Evolutionary conservation across 2,113 vertebrate species (phyloP), one percentile per base, ranked within the genome.

Genomic region (Triplophysa dalaica): DNA sequence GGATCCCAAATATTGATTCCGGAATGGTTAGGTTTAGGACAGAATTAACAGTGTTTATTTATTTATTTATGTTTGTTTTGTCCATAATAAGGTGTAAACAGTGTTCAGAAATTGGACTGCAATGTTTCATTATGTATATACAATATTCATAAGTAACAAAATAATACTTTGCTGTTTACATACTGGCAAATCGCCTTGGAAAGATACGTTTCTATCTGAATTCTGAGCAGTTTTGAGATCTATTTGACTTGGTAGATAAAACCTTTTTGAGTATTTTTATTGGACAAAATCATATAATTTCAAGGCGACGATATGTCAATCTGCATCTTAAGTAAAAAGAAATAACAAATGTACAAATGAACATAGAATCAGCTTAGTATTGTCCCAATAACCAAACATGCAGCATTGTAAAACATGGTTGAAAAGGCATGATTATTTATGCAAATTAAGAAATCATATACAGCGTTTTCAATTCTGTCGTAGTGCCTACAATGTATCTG

Each of bases 131-230:
- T 11, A 73, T 60, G 33, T 24, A 43, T 60, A 17, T 58, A 43
- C 60, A 43, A 72, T 8, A 5, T 4, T 54, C 29, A 54, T 9
- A 21, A 8, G n/a, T 21, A 29, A 33, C 17, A 33, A 13, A 11
- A 16, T 7, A 56, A 70, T 33, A 45, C 61, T 67, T 80, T 77
- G 82, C 82, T 84, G 61, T 84, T 81, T 84, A 78, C 82, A 77
- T 75, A 81, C 82, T 78, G 82, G 74, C 50, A 78, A 67, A 68
- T 38, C 33, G 6, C 33, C 33, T 38, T 38, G 7, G 6, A 38
- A 38, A 38, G 33, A 38, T 7, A 38, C 0, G 33, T 38, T 38
- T 38, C 33, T 38, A 38, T 38, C 33, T 38, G 33, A 38, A 38
- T 38, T 38, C 6, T 38, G 33, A 38, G 33, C 33, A 38, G 33